Conservation (phyloP, 2,888 invertebrate genomes). For the Kuschelorhynchus macadamiae region DNA sequence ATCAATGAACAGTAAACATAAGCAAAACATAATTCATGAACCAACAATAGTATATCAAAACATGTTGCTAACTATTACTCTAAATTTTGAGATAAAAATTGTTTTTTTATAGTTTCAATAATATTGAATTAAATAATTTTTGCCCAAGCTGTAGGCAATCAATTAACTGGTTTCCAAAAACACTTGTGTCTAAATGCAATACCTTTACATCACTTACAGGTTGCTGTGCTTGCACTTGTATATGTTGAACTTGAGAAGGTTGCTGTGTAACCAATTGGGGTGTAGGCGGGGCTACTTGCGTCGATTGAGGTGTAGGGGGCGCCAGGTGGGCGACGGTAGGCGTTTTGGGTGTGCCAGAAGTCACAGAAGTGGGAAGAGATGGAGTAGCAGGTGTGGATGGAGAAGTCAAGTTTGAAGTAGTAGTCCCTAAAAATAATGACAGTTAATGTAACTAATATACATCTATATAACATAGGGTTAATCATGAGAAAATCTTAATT, state of each 20-base stretch:
- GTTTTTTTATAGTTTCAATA: too few species aligned
- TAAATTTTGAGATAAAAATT: too few species aligned
- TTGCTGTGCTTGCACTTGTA: conserved; percentile 40
- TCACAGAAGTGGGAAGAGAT: conserved; percentile 33
- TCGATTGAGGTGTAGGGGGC: conserved; percentile 48
- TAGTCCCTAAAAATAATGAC: conserved; percentile 44
- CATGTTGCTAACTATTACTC: too few species aligned
- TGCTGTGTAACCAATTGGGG: conserved; percentile 35
- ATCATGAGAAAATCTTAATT: too few species aligned
- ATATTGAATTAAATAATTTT: too few species aligned
- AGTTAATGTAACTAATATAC: neutral
- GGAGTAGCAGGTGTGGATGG: conserved; percentile 54
- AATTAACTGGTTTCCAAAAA: too few species aligned
- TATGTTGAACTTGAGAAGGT: conserved; percentile 38
- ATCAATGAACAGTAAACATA: too few species aligned
- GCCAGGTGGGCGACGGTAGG: conserved; percentile 37
- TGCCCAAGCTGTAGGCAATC: too few species aligned
- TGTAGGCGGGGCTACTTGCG: conserved; percentile 57
- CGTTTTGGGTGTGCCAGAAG: conserved; percentile 52
- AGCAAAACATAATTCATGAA: too few species aligned
- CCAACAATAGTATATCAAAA: too few species aligned
- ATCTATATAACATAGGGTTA: too few species aligned
- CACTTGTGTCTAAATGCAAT: too few species aligned
- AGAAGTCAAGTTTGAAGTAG: conserved; percentile 50
- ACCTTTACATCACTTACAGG: conserved; percentile 18